Conservation (phyloP, 2,888 invertebrate species). For the Ophion costatus region DNA sequence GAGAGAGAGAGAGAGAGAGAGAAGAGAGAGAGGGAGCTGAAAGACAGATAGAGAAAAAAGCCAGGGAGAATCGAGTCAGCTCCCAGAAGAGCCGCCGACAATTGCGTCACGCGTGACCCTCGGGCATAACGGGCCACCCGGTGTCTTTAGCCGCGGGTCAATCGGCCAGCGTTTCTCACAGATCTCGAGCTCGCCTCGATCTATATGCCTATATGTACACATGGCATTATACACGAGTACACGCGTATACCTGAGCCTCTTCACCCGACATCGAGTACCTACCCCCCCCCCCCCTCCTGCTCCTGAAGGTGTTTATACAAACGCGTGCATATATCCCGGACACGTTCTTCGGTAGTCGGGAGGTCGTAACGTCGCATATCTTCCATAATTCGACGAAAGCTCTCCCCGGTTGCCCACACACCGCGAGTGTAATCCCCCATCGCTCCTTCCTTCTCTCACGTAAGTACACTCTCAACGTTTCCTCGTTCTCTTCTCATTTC, state of each 20-base stretch:
- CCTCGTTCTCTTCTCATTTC: neutral
- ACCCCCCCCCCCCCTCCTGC: slow-evolving; percentile 5
- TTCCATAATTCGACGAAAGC: slow-evolving; percentile 74
- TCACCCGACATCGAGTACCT: slow-evolving; percentile 26
- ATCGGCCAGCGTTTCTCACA: slow-evolving; percentile 75
- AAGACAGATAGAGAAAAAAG: slow-evolving; percentile 2
- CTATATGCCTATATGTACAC: slow-evolving; percentile 31
- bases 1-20: neutral
- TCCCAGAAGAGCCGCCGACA: slow-evolving; percentile 67
- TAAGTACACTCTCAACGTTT: neutral
- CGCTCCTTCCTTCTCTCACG: slow-evolving; percentile 25
- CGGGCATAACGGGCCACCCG: slow-evolving; percentile 79
- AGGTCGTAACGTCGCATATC: slow-evolving; percentile 61
- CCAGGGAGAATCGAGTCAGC: slow-evolving; percentile 50
- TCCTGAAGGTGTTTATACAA: slow-evolving; percentile 13
- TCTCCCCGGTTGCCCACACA: slow-evolving; percentile 64
- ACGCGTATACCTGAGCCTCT: slow-evolving; percentile 23
- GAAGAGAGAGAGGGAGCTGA: neutral
- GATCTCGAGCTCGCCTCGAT: slow-evolving; percentile 38
- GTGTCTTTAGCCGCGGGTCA: slow-evolving; percentile 78
- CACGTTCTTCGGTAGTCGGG: slow-evolving; percentile 59
- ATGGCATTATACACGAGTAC: slow-evolving; percentile 31
- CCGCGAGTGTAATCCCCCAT: neutral
- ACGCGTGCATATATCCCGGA: slow-evolving; percentile 56
- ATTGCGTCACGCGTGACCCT: slow-evolving; percentile 80